Conservation (phyloP, 2,113 vertebrate genomes). For the Eclectus roratus region DNA sequence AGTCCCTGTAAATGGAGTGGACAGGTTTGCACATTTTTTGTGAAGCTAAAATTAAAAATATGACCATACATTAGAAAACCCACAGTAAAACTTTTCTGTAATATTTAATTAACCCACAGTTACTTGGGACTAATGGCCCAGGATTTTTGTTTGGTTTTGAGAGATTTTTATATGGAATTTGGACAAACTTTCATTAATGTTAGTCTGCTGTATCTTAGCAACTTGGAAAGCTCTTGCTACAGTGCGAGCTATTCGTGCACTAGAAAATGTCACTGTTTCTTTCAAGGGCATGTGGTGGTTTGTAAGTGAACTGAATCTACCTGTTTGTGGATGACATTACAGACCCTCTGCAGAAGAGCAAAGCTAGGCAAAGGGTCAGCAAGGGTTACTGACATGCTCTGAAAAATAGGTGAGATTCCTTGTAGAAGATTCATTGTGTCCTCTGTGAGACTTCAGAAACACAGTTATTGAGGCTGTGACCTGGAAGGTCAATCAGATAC, state of each 20-base stretch:
- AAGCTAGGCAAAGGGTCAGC: not conserved
- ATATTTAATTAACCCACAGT: not conserved
- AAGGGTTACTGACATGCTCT: not conserved
- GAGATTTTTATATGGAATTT: not conserved
- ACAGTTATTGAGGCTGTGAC: not conserved
- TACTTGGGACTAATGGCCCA: not conserved
- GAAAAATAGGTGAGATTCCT: not conserved
- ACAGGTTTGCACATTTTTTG: constrained; percentile 16
- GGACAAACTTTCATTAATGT: not conserved
- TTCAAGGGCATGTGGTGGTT: not conserved
- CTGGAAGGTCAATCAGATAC: not conserved
- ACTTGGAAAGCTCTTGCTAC: not conserved
- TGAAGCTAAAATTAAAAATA: constrained; percentile 6
- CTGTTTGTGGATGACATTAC: not conserved
- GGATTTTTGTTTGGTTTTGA: not conserved
- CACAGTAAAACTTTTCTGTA: not conserved
- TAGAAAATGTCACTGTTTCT: not conserved
- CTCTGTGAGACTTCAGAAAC: not conserved
- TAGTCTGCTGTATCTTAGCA: not conserved
- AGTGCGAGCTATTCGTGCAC: not conserved
- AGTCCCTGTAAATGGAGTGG: not conserved
- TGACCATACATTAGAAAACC: not conserved
- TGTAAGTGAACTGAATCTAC: not conserved
- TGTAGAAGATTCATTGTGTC: not conserved
- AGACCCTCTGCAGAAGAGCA: not conserved